Conservation (phyloP, 2,888 invertebrate genomes). For the Antheraea assamensis region DNA sequence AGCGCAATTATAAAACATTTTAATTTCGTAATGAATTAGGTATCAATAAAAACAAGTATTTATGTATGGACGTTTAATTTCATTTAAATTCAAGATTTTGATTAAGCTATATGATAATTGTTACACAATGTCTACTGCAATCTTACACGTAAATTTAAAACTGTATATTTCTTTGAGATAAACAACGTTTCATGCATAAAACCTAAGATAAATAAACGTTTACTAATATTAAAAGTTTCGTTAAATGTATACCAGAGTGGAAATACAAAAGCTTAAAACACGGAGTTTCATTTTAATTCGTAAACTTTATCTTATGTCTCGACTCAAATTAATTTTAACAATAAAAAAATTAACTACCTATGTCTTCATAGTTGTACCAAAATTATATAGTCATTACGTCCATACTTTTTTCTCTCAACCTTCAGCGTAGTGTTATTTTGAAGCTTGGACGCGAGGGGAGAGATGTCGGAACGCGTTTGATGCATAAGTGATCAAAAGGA, state of each 20-base stretch:
- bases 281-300: background rate
- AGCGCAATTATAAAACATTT: no score
- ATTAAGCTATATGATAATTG: no score
- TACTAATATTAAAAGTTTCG: background rate
- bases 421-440: slow-evolving; percentile 39
- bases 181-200: no score
- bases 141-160: no score
- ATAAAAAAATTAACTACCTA: background rate
- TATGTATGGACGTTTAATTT: no score
- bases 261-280: background rate
- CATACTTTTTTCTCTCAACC: background rate
- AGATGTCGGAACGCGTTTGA: slow-evolving; percentile 70
- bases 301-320: background rate
- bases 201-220: background rate
- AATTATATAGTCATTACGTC: background rate
- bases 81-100: no score
- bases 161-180: no score
- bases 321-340: background rate
- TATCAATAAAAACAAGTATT: no score
- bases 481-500: slow-evolving; percentile 75
- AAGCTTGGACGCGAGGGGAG: slow-evolving; percentile 46
- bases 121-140: no score
- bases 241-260: background rate
- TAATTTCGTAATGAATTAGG: no score
- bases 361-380: background rate